A percentile compares a stretch with the other conserved stretches of the same genome.
These are phyloP conservation scores for Glyptemys insculpta DNA, from an alignment of 2,797 vertebrate species.

Conservation along the genomic window DNA sequence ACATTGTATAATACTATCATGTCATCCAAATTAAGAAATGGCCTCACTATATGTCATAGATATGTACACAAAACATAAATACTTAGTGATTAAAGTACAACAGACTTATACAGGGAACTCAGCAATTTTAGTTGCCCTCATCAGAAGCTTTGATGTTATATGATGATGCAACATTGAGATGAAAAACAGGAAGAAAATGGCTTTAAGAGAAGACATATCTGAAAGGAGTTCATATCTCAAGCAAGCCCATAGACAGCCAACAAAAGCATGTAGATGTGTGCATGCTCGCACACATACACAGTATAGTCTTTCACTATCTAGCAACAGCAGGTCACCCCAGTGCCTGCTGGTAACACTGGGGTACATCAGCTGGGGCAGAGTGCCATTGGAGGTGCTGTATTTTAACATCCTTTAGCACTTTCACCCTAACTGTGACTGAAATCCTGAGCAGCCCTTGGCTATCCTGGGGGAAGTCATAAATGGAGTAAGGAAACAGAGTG, in stretches of 20 bases:
- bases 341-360: background rate
- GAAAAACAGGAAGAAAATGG: background rate
- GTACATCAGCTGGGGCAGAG: background rate
- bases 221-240: background rate
- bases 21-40: background rate
- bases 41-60: background rate
- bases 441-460: background rate
- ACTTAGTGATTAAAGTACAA: background rate
- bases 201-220: background rate
- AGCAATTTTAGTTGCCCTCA: background rate
- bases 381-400: background rate
- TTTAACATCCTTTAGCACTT: background rate
- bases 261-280: background rate
- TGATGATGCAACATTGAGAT: background rate
- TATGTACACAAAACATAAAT: conserved; percentile 16
- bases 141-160: background rate
- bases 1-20: background rate
- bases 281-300: background rate
- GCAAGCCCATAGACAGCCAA: background rate
- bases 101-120: background rate
- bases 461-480: background rate
- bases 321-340: background rate
- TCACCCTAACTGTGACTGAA: background rate
- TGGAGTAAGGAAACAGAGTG: background rate
- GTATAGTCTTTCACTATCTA: background rate